Evolutionary conservation across 2,113 vertebrate species (phyloP).

Genomic region (Myotis brandtii): DNA sequence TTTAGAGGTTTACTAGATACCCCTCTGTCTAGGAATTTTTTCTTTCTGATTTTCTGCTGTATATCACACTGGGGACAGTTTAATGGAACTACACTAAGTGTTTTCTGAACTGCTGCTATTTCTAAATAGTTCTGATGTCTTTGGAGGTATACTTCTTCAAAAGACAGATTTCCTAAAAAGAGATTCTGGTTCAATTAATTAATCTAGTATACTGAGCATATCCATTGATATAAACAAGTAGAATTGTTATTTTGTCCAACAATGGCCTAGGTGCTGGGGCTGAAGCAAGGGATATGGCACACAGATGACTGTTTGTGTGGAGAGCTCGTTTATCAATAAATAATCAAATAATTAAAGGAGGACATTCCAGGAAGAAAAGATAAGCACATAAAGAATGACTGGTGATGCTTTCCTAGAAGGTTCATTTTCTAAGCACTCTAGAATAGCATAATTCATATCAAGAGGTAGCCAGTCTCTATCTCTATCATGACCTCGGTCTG

Average conservation of each 20-base stretch:
- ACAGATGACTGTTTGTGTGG: background rate
- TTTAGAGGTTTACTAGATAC: conserved; percentile 60
- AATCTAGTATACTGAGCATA: conserved; percentile 12
- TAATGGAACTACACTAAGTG: conserved; percentile 26
- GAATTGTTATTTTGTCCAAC: background rate
- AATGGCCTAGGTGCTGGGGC: background rate
- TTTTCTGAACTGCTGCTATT: conserved; percentile 42
- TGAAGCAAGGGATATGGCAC: background rate
- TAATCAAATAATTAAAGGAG: background rate
- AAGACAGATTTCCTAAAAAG: conserved; percentile 61
- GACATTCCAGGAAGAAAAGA: background rate
- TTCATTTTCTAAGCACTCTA: background rate
- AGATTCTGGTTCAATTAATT: conserved; percentile 48
- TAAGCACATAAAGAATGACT: background rate
- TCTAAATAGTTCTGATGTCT: conserved; percentile 52
- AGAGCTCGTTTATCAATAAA: background rate
- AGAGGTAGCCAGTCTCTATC: background rate
- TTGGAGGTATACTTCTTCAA: conserved; percentile 35
- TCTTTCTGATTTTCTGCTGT: conserved; percentile 61
- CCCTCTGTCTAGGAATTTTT: conserved; percentile 61
- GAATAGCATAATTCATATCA: background rate
- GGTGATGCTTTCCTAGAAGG: background rate
- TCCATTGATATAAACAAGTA: conserved; percentile 33
- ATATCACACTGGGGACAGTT: background rate
- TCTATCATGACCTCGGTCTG: background rate